Evolutionary conservation across 2,888 invertebrate species (phyloP).

Genomic region (Tineola bisselliella): DNA sequence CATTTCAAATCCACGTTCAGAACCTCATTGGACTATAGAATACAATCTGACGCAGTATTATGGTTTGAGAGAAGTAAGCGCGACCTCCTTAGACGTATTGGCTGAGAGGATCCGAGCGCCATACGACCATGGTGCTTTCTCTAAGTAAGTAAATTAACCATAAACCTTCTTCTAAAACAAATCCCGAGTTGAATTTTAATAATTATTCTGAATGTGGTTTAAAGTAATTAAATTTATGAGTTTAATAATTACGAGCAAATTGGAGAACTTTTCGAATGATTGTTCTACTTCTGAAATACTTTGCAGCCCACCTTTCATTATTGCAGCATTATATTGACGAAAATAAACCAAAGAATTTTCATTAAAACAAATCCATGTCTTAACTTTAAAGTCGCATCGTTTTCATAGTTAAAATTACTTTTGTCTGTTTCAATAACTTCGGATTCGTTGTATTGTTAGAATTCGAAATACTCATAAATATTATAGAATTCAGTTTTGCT

Average conservation of each 20-base stretch:
- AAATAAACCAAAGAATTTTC: neutral
- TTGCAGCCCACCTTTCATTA: neutral
- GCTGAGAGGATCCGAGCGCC: conserved; percentile 81
- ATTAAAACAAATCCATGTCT: neutral
- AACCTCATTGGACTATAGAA: conserved; percentile 83
- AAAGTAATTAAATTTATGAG: neutral
- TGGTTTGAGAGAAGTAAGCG: conserved; percentile 79
- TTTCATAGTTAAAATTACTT: conserved; percentile 1
- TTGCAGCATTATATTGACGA: neutral
- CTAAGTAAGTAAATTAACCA: conserved; percentile 69
- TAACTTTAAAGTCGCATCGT: neutral
- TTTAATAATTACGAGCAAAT: neutral
- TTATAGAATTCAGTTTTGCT: conserved; percentile 4
- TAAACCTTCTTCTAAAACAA: neutral
- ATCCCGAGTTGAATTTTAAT: neutral
- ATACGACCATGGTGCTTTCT: conserved; percentile 74
- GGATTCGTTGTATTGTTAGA: neutral
- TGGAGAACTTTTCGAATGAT: neutral
- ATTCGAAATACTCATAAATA: conserved; percentile 1
- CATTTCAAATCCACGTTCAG: conserved; percentile 74
- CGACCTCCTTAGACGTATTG: conserved; percentile 78
- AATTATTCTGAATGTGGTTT: neutral
- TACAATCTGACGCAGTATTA: conserved; percentile 89
- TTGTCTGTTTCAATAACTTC: neutral
- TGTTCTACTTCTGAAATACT: neutral